These are phyloP conservation scores for Eupithecia exiguata DNA, from an alignment of 2,888 invertebrate species.

Conservation along the genomic window DNA sequence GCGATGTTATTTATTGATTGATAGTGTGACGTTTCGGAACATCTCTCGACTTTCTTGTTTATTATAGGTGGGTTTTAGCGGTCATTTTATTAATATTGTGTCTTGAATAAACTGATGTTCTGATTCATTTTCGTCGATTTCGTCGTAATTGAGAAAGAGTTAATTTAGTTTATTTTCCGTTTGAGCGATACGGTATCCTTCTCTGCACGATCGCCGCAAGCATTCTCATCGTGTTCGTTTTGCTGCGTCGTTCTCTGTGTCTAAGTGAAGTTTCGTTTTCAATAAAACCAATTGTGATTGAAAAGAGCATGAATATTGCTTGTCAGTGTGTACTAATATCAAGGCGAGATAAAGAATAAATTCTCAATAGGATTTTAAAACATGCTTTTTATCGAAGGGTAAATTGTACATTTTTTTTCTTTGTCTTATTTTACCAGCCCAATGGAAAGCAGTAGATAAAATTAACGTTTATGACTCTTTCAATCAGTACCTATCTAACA, in stretches of 20 bases:
- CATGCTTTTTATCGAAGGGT: not conserved
- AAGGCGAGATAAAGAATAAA: not conserved
- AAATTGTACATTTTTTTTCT: no score
- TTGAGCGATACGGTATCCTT: not conserved
- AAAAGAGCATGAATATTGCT: not conserved
- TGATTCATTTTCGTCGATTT: not conserved
- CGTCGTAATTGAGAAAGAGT: not conserved
- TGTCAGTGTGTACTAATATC: not conserved
- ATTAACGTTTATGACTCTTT: not conserved
- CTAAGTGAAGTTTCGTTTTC: not conserved
- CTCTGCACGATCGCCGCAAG: not conserved
- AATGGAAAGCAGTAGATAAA: no score
- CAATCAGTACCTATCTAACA: not conserved
- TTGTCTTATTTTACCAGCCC: no score
- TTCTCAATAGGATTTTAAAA: not conserved
- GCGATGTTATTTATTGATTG: conserved; percentile 68
- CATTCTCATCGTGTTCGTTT: not conserved
- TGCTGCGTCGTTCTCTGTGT: not conserved
- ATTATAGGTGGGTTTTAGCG: conserved; percentile 19
- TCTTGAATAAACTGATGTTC: not conserved
- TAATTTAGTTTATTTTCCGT: not conserved
- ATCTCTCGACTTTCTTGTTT: conserved; percentile 50
- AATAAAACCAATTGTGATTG: not conserved
- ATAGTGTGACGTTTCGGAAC: conserved; percentile 52
- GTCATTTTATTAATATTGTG: not conserved